These are phyloP conservation scores for Carcharodon carcharias DNA, from an alignment of 2,797 vertebrate genomes.

Conservation along the genomic window DNA sequence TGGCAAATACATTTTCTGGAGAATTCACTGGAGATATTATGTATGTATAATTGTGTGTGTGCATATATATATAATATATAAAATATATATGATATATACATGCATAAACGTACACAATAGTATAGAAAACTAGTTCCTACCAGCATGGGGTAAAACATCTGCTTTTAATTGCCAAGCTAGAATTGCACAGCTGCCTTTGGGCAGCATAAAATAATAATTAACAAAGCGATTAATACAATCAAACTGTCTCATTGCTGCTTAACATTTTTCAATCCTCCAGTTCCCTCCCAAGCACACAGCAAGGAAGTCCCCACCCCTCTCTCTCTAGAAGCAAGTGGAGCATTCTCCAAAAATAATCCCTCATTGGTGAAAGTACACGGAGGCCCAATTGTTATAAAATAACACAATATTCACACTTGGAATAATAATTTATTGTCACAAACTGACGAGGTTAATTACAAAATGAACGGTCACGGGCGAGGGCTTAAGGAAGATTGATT, in stretches of 20 bases:
- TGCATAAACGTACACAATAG: not conserved
- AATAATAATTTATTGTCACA: not conserved
- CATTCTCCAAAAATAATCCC: not conserved
- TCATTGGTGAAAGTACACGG: not conserved
- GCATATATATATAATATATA: too few species aligned
- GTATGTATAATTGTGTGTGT: not conserved
- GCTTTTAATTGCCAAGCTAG: not conserved
- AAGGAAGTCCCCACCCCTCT: too few species aligned
- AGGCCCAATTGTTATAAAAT: not conserved
- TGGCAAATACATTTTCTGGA: not conserved
- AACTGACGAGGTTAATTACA: not conserved
- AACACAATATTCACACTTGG: not conserved
- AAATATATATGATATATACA: too few species aligned
- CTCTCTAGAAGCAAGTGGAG: not conserved
- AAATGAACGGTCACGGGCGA: not conserved
- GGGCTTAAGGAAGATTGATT: not conserved
- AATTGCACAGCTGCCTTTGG: not conserved
- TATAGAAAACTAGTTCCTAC: not conserved
- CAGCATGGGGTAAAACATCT: not conserved
- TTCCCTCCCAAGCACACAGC: not conserved
- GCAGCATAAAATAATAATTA: not conserved
- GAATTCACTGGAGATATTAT: not conserved
- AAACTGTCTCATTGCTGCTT: not conserved
- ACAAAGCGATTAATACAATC: not conserved
- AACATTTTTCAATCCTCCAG: not conserved